Base-by-base conservation (phyloP, 1,140 invertebrate genomes). In the Drosophila repleta region DNA sequence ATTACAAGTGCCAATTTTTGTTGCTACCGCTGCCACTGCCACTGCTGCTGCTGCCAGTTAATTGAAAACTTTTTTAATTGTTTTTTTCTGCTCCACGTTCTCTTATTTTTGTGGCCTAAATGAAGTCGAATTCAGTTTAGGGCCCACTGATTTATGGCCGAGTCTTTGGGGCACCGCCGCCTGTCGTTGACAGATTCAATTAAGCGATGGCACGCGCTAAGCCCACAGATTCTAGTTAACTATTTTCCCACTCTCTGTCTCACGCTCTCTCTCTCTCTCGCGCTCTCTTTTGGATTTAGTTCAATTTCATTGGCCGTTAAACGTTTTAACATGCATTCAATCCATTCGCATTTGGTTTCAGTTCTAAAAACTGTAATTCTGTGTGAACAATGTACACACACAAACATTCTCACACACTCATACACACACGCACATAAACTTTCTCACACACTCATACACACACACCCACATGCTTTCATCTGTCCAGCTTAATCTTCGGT, bases 41-140 rank as follows among this genome's bases (percentile, higher is more conserved):
- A 88, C 88, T 83, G 82, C 58, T 29, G 41, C 52, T 56, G 46
- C 57, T 60, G 70, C 73, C 29, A 88, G 79, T 88, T 88, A 88
- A 88, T 88, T 88, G 83, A 88, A 88, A 88, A 88, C 65, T 88
- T 88, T 35, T 88, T 82, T 79, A 88, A 83, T 87, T 88, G 83
- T 83, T 52, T 52, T 32, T 21, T 21, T 21, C 17, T 5, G n/a
- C 39, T 41, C 17, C 39, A 17, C 39, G 18, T 46, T 21, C 7
- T 20, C 18, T 46, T 21, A 21, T 20, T 13, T 21, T 46, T 76
- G 39, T 55, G 55, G 71, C 63, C 74, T 46, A 64, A 79, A 68
- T 76, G 65, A 64, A 87, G 69, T 75, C 58, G 74, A 78, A 80
- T 74, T n/a, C 15, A 49, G 62, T 51, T 66, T 61, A 66, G 52